Evolutionary conservation across 1,140 invertebrate species (phyloP).

Genomic region (Polyergus mexicanus): DNA sequence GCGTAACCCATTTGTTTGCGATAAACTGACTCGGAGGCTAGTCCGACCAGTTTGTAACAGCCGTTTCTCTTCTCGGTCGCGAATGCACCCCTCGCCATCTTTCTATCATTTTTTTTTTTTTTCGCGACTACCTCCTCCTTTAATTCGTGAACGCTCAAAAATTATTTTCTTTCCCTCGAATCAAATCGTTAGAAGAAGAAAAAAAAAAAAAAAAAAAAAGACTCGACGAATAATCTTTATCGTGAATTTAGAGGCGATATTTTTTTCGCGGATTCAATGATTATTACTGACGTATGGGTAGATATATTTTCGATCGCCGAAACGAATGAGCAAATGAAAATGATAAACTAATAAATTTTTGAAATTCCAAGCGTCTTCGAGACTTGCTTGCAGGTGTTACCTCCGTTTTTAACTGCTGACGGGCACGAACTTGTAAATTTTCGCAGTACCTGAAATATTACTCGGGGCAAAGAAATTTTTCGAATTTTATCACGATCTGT

Average conservation of each 20-base stretch:
- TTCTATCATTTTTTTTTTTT: constrained; percentile 54
- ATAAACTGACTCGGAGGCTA: constrained; percentile 86
- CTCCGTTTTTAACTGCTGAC: constrained; percentile 29
- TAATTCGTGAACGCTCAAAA: constrained; percentile 19
- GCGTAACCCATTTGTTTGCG: constrained; percentile 86
- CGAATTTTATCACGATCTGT: constrained; percentile 5
- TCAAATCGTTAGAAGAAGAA: background rate
- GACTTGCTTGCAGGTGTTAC: background rate
- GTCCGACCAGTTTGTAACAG: constrained; percentile 83
- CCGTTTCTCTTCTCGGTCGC: constrained; percentile 73
- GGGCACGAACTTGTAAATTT: constrained; percentile 23
- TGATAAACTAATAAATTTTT: constrained; percentile 38
- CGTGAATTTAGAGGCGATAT: background rate
- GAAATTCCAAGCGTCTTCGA: background rate
- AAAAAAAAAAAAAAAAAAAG: no score
- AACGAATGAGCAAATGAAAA: background rate
- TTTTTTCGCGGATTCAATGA: background rate
- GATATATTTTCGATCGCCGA: background rate
- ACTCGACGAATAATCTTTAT: constrained; percentile 12
- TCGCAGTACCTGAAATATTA: background rate
- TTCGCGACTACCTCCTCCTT: constrained; percentile 70
- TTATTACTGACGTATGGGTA: background rate
- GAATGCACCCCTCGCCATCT: constrained; percentile 67
- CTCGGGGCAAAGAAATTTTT: background rate
- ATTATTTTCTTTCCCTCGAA: background rate